Evolutionary conservation across 2,797 vertebrate species (phyloP).

Genomic region (Heliangelus exortis): DNA sequence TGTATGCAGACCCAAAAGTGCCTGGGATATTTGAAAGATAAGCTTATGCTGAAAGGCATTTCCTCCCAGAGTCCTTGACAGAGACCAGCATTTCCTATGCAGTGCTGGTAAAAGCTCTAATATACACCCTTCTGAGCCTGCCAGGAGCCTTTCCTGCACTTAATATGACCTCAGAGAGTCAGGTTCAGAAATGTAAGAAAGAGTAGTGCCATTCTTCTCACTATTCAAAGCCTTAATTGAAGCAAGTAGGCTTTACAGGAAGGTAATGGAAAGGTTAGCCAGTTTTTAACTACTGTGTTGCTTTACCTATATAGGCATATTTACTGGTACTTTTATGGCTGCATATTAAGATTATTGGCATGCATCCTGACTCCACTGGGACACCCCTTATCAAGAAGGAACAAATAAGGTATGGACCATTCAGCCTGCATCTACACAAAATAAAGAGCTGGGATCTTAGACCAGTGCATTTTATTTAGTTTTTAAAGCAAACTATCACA

Average conservation of each 20-base stretch:
- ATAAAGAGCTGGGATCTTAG: constrained; percentile 3
- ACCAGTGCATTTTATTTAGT: background rate
- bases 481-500: background rate
- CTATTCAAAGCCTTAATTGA: background rate
- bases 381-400: background rate
- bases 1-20: background rate
- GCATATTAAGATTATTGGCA: background rate
- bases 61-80: background rate
- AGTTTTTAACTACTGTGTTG: background rate
- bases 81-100: background rate
- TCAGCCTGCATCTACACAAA: background rate
- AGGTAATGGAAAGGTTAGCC: background rate
- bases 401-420: background rate
- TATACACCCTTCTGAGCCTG: background rate
- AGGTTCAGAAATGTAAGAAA: background rate
- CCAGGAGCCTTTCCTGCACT: background rate
- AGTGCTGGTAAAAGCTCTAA: background rate
- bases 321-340: background rate
- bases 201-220: background rate
- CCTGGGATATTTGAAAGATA: background rate
- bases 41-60: background rate
- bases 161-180: background rate
- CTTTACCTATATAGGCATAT: background rate
- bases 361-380: background rate
- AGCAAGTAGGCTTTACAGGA: background rate